Evolutionary conservation across 1,140 invertebrate species (phyloP), one percentile per base, ranked within the genome.

Genomic region (Platyscapa corneri): DNA sequence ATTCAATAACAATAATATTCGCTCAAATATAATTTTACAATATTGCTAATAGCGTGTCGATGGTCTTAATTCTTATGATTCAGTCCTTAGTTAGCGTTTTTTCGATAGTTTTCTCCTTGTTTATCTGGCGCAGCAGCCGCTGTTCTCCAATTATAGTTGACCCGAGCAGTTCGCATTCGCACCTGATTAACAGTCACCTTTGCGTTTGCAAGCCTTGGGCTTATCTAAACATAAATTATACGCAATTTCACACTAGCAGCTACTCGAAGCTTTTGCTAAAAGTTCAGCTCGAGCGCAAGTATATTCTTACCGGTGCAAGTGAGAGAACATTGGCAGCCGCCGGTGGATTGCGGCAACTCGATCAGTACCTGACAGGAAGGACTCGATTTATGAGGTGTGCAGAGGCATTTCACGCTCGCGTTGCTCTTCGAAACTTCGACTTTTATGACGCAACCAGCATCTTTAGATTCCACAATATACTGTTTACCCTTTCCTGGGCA

Each of bases 101-200:
- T n/a, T n/a, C n/a, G n/a, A n/a, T n/a, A n/a, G n/a, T n/a, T n/a
- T n/a, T n/a, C n/a, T n/a, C n/a, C n/a, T n/a, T n/a, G n/a, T 74
- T 74, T 74, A 74, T 74, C 37, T 32, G 16, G 23, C 42, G 12
- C 70, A 74, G 23, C 70, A 74, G 42, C 16, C 72, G 37, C n/a
- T 64, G 34, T 82, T 82, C 14, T 75, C 49, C 0, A 70, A 1
- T 20, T 39, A 8, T 7, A 18, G 70, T 74, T 56, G 42, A 53
- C 65, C 60, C n/a, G 75, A 70, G 14, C 82, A 84, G 14, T 65
- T n/a, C 0, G 37, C 0, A 27, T 30, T n/a, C 84, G 30, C 78
- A 85, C 16, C 76, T 76, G 42, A n/a, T n/a, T n/a, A n/a, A n/a
- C 83, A 85, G n/a, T 72, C 37, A 34, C 67, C 77, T 46, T 64